Evolutionary conservation across 2,888 invertebrate species (phyloP), one percentile per base, ranked within the genome.

Genomic region (Idaea dimidiata): DNA sequence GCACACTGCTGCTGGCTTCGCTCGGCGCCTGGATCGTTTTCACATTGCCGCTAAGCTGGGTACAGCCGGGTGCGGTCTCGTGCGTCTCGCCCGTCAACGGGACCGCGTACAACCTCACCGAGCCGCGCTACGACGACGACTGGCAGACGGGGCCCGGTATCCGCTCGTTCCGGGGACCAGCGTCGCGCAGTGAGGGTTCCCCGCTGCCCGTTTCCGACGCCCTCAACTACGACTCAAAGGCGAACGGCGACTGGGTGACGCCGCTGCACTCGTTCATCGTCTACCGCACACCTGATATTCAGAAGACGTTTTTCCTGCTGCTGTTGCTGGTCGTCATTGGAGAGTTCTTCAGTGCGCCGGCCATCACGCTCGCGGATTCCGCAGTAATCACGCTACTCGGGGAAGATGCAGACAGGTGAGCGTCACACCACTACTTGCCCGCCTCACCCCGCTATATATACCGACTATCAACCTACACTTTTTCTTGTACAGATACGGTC

Each of bases 301-400:
- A 98, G 87, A 97, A 98, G 89, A 97, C 98, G 0, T 99, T 99
- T 93, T 98, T 99, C 88, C 94, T 99, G 54, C 93, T 99, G 55
- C 93, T 99, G 61, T 93, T 99, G 58, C 94, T 99, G 61, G 97
- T 99, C 16, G 95, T 99, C 32, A 96, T 99, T 62, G 99, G 99
- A 0, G 99, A 99, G 91, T 99, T 99, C 93, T 99, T 99, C 90
- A 97, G 97, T 76, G 98, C 99, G 0, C 99, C 99, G 0, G 98
- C 99, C 54, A 96, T 99, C 72, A 98, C 99, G 0, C 93, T 99
- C 60, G 99, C 99, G 0, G 98, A 98, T 86, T 97, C 97, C 0
- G 98, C 97, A 6, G 97, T 97, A 56, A 96, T 98, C 67, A 97
- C 97, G 4, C 93, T 97, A 70, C 94, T 99, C 0, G 98, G 97